A percentile compares a stretch with the other conserved stretches of the same genome.
phyloP scores from a whole-genome alignment of 2,113 vertebrate genomes.

The Cebidichthys violaceus region DNA sequence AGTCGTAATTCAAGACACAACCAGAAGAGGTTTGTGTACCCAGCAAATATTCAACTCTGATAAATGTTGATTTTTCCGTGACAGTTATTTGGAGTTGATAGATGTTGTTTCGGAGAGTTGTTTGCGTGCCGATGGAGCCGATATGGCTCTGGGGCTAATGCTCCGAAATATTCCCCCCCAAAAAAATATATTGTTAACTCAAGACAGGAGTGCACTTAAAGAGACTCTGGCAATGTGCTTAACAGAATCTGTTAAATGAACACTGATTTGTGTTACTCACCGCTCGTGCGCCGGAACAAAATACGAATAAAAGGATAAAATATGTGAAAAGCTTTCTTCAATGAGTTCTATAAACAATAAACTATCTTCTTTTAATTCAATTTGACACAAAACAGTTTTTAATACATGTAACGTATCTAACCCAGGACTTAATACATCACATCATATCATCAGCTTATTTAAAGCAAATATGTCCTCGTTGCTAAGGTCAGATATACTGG shows the following conservation, averaged over 20 bases:
- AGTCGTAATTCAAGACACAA: conserved; percentile 48
- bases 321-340: neutral
- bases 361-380: neutral
- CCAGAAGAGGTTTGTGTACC: conserved; percentile 55
- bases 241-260: conserved; percentile 59
- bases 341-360: neutral
- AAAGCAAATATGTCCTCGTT: neutral
- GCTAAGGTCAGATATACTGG: neutral
- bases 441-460: neutral
- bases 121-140: conserved; percentile 69
- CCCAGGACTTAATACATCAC: neutral
- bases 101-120: conserved; percentile 67
- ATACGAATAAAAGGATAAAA: conserved; percentile 15
- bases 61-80: conserved; percentile 70
- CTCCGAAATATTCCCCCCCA: conserved; percentile 31
- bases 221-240: conserved; percentile 14
- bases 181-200: conserved; percentile 51
- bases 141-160: conserved; percentile 67
- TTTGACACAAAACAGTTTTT: conserved; percentile 10
- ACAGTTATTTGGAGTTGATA: conserved; percentile 64
- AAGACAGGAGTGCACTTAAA: conserved; percentile 34
- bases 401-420: neutral
- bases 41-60: conserved; percentile 63
- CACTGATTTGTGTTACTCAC: conserved; percentile 24
- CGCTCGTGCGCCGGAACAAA: conserved; percentile 1